Percentiles rank a stretch among this genome's conserved stretches.
Conservation (phyloP, 2,113 vertebrate species). For the Ciconia boyciana region DNA sequence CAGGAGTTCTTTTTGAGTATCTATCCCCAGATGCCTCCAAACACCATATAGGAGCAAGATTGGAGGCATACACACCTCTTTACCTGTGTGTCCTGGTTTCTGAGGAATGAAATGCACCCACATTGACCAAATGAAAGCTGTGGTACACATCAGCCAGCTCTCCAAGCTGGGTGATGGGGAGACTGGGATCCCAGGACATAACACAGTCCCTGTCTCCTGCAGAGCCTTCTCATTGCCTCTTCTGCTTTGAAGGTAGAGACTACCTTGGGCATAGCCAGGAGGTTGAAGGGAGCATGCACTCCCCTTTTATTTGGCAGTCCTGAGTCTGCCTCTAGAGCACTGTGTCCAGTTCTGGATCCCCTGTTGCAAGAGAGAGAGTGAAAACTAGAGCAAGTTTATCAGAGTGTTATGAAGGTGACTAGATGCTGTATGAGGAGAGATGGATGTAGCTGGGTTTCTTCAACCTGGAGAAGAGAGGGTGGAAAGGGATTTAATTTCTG, state of each 20-base stretch:
- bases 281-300: not conserved
- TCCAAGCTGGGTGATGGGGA: not conserved
- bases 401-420: not conserved
- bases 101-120: not conserved
- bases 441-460: not conserved
- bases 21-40: not conserved
- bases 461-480: not conserved
- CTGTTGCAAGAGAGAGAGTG: not conserved
- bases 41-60: accelerated
- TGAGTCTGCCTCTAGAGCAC: not conserved
- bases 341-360: not conserved
- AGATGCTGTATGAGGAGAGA: not conserved
- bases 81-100: not conserved
- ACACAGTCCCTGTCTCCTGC: accelerated
- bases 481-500: not conserved
- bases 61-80: not conserved
- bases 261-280: not conserved
- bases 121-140: not conserved
- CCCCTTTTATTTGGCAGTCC: not conserved
- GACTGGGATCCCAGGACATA: no score
- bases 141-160: not conserved
- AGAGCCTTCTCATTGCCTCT: not conserved
- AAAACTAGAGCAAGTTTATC: not conserved
- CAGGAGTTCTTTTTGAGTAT: not conserved
- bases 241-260: not conserved